Evolutionary conservation across 2,113 vertebrate species (phyloP).

Genomic region (Paralichthys olivaceus): DNA sequence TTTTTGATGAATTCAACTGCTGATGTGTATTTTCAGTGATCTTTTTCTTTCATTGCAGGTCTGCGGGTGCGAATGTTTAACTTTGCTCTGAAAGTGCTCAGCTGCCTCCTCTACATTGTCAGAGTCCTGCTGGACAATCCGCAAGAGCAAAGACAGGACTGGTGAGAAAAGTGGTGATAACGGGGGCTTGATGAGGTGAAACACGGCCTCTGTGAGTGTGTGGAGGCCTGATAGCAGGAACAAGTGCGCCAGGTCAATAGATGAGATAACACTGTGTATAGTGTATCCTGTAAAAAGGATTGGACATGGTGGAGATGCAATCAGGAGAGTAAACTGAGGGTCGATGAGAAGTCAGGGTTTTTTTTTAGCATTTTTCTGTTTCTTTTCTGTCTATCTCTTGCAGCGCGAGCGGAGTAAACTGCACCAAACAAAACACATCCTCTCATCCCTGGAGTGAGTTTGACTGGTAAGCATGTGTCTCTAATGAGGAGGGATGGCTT

Average conservation of each 20-base stretch:
- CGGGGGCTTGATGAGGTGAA: conserved; percentile 43
- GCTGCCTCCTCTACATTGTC: conserved; percentile 88
- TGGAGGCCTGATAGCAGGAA: conserved; percentile 34
- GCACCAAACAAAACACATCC: conserved; percentile 84
- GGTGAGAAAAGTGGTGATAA: conserved; percentile 76
- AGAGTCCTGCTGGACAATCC: conserved; percentile 87
- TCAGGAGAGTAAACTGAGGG: conserved; percentile 1
- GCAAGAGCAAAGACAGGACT: conserved; percentile 76
- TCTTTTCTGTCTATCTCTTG: neutral
- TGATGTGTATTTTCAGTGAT: neutral
- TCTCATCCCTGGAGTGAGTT: conserved; percentile 81
- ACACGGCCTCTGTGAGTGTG: conserved; percentile 27
- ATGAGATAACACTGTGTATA: conserved; percentile 23
- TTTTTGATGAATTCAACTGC: neutral
- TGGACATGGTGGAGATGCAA: conserved; percentile 16
- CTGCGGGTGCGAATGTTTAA: conserved; percentile 88
- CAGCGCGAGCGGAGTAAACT: conserved; percentile 81
- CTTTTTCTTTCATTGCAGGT: conserved; percentile 73
- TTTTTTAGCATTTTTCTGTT: conserved; percentile 1
- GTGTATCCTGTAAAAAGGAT: conserved; percentile 13
- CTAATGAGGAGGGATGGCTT: conserved; percentile 55
- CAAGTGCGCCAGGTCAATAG: conserved; percentile 39
- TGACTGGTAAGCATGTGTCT: conserved; percentile 83
- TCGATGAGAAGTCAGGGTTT: neutral
- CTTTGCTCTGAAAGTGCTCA: conserved; percentile 87